Conservation (phyloP, 2,113 vertebrate species). For the Dipodomys ordii region DNA sequence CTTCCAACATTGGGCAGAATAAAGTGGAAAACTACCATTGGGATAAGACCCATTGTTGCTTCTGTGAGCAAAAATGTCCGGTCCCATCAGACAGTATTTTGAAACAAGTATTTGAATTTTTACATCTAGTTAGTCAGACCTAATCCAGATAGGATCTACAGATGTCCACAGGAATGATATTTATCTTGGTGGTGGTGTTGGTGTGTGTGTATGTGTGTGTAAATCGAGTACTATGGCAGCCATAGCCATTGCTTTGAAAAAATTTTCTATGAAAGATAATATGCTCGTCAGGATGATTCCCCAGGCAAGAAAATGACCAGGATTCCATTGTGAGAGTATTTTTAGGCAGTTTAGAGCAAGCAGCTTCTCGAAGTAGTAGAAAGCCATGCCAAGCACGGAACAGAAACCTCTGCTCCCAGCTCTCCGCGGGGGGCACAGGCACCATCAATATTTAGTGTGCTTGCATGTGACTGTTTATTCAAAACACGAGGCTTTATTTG, state of each 20-base stretch:
- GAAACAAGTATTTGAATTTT: slow-evolving; percentile 47
- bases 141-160: background rate
- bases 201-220: background rate
- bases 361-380: slow-evolving; percentile 59
- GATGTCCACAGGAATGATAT: background rate
- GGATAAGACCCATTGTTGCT: slow-evolving; percentile 34
- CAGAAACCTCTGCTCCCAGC: background rate
- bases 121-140: slow-evolving; percentile 64
- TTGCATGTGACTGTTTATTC: slow-evolving; percentile 67
- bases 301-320: background rate
- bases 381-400: slow-evolving; percentile 45
- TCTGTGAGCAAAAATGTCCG: slow-evolving; percentile 38
- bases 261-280: no score
- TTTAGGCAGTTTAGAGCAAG: slow-evolving; percentile 56
- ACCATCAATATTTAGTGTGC: slow-evolving; percentile 66
- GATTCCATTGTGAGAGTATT: slow-evolving; percentile 52
- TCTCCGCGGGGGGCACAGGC: background rate
- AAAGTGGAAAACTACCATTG: background rate
- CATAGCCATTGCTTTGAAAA: slow-evolving; percentile 12
- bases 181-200: slow-evolving; percentile 36
- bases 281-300: background rate
- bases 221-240: background rate
- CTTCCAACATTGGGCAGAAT: slow-evolving; percentile 20
- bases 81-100: slow-evolving; percentile 43
- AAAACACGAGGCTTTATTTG: slow-evolving; percentile 64